Base-by-base conservation (phyloP, 2,797 vertebrate species). In the Arnoldichthys spilopterus region DNA sequence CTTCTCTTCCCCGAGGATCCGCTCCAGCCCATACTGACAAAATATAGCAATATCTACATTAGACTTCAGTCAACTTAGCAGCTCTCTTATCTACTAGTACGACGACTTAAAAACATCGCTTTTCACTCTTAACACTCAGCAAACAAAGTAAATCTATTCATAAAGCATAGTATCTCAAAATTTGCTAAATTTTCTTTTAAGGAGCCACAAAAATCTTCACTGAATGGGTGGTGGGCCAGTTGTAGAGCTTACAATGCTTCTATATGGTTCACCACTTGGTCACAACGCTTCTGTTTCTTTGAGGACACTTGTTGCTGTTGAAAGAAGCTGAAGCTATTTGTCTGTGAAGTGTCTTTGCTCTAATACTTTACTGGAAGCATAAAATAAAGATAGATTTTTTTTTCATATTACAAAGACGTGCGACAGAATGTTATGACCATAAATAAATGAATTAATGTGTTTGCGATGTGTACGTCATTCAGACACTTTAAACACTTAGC, bases 1-100 rank as follows among this genome's bases (percentile, higher is more conserved):
- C 86, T 94, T 96, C 88, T 98, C 95, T 87, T 99, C 97, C 82
- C 92, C 95, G 85, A 99, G 92, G 90, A 99, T 99, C 89, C 96
- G 95, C 87, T 98, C 97, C 90, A 99, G 90, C 71, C 98, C 98
- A 87, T 98, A 98, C 98, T 99, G 82, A 49, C 68, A 74, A 77
- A 28, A 86, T 9, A 77, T 9, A 82, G 15, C 59, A 76, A 83
- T 30, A n/a, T 32, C 24, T 68, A 40, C 51, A 32, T 24, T 18
- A 79, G 4, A 28, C 40, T 37, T 54, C 28, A 59, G 43, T 18
- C 45, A 40, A 16, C 37, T 51, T 9, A 15, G 5, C 34, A 51
- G 59, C n/a, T 6, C 15, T 51, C 16, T 8, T 18, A 4, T 1
- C 15, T 20, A 37, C 26, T 49, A 56, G 12, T 37, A 66, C 24